Conservation (phyloP, 1,140 invertebrate genomes). For the Neodiprion fabricii region DNA sequence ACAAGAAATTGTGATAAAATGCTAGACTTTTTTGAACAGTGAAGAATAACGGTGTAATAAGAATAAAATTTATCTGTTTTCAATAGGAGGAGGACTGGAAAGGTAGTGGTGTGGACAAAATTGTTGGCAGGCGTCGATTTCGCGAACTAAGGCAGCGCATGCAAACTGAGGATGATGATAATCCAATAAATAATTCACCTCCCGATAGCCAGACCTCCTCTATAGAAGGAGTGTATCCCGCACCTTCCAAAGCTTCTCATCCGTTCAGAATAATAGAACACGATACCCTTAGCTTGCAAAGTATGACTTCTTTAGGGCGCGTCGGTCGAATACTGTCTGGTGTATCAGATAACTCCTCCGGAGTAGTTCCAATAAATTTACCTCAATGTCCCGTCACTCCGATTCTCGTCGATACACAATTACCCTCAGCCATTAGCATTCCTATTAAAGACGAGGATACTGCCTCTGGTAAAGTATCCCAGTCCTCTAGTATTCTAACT, state of each 20-base stretch:
- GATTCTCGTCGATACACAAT: conserved; percentile 47
- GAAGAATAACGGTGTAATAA: conserved; percentile 14
- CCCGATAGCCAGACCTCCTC: conserved; percentile 82
- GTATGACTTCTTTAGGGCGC: conserved; percentile 83
- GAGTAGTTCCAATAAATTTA: conserved; percentile 40
- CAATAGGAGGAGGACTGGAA: conserved; percentile 55
- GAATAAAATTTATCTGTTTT: conserved; percentile 18
- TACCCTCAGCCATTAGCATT: conserved; percentile 49
- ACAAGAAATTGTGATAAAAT: not conserved
- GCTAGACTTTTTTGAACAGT: conserved; percentile 11
- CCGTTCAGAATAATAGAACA: conserved; percentile 85
- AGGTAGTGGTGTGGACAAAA: conserved; percentile 46
- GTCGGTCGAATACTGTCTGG: conserved; percentile 78
- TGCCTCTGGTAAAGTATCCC: conserved; percentile 54
- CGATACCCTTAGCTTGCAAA: conserved; percentile 85
- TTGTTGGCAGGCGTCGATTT: conserved; percentile 71
- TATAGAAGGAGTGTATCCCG: conserved; percentile 62
- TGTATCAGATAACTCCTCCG: conserved; percentile 63
- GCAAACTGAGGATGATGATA: conserved; percentile 83
- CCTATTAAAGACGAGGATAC: conserved; percentile 56
- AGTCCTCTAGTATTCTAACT: conserved; percentile 54
- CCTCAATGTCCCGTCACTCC: conserved; percentile 36
- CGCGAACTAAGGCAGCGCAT: conserved; percentile 83
- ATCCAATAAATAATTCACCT: conserved; percentile 69
- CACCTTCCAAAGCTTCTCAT: conserved; percentile 69